Conservation (phyloP, 2,888 invertebrate genomes). For the Phania funesta region DNA sequence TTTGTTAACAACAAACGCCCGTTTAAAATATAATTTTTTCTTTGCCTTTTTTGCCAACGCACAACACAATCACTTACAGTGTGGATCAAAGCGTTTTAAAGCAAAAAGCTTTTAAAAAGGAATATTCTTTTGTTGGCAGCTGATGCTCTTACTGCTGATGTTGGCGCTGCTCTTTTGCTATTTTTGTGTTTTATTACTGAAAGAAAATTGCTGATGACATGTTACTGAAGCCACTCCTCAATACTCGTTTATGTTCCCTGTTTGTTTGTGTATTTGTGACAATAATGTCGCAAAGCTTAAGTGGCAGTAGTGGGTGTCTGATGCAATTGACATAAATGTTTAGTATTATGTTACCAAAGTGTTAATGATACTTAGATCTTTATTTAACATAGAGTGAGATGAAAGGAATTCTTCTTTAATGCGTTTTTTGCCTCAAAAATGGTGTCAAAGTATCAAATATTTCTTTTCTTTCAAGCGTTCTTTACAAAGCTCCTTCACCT, state of each 20-base stretch:
- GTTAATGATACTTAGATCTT: conserved; percentile 54
- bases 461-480: neutral
- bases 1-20: conserved; percentile 8
- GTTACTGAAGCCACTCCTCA: conserved; percentile 32
- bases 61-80: neutral
- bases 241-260: neutral
- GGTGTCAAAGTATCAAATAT: conserved; percentile 46
- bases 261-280: conserved; percentile 20
- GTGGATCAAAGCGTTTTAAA: neutral
- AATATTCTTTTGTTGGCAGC: conserved; percentile 28
- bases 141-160: conserved; percentile 9
- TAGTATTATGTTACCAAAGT: conserved; percentile 62
- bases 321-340: conserved; percentile 64
- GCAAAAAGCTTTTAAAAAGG: conserved; percentile 32
- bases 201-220: conserved; percentile 61
- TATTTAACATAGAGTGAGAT: neutral
- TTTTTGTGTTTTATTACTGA: conserved; percentile 28
- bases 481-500: too few species aligned
- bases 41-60: conserved; percentile 49
- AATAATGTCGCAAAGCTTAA: conserved; percentile 26
- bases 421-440: neutral
- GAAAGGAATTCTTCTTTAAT: neutral
- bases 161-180: conserved; percentile 4
- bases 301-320: conserved; percentile 34
- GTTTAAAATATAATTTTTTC: conserved; percentile 45